Base-by-base conservation (phyloP, 2,797 vertebrate species). In the Pseudomugil tenellus region DNA sequence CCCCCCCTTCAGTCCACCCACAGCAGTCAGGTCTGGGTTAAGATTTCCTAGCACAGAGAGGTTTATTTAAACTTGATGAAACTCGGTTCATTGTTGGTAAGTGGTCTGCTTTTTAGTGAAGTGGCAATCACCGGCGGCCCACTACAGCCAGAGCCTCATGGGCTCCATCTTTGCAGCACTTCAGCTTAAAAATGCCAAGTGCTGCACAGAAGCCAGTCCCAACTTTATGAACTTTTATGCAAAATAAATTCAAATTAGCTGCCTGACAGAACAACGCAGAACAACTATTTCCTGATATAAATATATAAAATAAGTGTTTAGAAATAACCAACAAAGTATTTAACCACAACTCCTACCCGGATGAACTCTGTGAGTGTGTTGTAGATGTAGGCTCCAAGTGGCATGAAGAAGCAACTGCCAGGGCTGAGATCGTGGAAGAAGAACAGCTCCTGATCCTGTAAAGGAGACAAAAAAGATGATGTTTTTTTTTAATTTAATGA, bases 341-440 rank as follows among this genome's bases (percentile, higher is more conserved):
- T 14, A 8, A 21, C 26, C 16, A 9, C 3, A 8, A 3, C 28
- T 57, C 93, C 88, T 89, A 98, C 98, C 89, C 95, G 93, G 90
- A 99, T 96, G 86, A 98, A 99, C 66, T 97, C 94, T 0, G 87
- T 81, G 0, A 99, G 96, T 0, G 95, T 96, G 79, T 97, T 97
- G 90, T 98, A 98, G 86, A 99, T 88, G 88, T 94, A 94, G 70
- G 97, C 95, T 56, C 98, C 97, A 13, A 93, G 93, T 0, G 97
- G 97, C 59, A 99, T 92, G 72, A 99, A 98, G 84, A 99, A 99
- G 68, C 97, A 99, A 78, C 97, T 98, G 67, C 97, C 98, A 0
- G 97, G 97, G 84, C 97, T 99, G 84, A 99, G 86, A 61, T 98
- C 96, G 2, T 99, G 97, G 82, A 99, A 99, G 85, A 99, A 99